These are phyloP conservation scores for Dryobota labecula DNA, from an alignment of 2,888 invertebrate species.

Conservation along the genomic window DNA sequence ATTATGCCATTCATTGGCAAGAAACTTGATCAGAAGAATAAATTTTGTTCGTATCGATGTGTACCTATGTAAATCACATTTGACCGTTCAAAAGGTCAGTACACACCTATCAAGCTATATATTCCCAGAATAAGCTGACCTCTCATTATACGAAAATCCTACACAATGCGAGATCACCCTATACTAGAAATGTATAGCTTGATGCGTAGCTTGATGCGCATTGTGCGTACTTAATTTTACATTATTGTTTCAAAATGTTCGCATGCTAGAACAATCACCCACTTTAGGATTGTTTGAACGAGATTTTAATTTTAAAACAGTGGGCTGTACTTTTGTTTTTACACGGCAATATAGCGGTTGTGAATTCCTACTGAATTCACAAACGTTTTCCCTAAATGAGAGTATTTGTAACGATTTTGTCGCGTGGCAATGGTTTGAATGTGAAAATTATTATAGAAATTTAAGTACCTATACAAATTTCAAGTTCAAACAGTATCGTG, in stretches of 20 bases:
- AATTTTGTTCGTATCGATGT: conserved; percentile 18
- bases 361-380: too few species aligned
- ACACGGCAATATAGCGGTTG: conserved; percentile 6
- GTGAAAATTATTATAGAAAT: not conserved
- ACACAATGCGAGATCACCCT: too few species aligned
- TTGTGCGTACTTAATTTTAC: not conserved
- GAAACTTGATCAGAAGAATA: conserved; percentile 33
- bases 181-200: too few species aligned
- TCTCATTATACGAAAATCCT: too few species aligned
- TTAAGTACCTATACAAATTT: not conserved
- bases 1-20: conserved; percentile 44
- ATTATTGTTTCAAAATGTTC: conserved; percentile 16
- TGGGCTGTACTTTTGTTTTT: not conserved
- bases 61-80: conserved; percentile 43
- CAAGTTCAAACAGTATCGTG: not conserved
- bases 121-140: too few species aligned
- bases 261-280: conserved; percentile 35
- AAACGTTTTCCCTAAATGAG: conserved; percentile 12
- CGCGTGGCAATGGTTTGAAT: not conserved
- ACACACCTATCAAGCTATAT: too few species aligned
- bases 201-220: too few species aligned
- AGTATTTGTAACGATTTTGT: conserved; percentile 20
- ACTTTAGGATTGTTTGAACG: conserved; percentile 7
- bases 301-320: conserved; percentile 15
- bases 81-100: conserved; percentile 26